These are phyloP conservation scores for Sebastes oblongus DNA, from an alignment of 2,797 vertebrate genomes.

Conservation along the genomic window DNA sequence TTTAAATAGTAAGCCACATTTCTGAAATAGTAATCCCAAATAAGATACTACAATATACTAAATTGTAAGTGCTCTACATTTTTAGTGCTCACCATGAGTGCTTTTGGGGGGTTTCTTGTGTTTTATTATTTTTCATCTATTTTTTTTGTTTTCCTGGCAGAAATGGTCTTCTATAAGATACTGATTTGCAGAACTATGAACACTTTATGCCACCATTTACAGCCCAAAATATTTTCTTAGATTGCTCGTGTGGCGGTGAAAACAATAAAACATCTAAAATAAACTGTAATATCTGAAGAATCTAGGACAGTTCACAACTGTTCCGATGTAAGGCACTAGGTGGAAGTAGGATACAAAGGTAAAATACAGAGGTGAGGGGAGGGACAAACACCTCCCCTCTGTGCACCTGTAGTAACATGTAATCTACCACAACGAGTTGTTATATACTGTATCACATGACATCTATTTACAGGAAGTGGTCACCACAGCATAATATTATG, in stretches of 20 bases:
- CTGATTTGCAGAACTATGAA: neutral
- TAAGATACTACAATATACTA: neutral
- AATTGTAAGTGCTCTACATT: neutral
- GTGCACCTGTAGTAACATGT: neutral
- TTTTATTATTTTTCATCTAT: neutral
- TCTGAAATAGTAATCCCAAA: neutral
- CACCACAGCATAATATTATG: neutral
- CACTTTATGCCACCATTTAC: neutral
- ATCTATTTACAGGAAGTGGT: neutral
- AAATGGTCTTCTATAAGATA: neutral
- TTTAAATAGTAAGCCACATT: neutral
- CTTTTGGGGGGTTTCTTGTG: neutral
- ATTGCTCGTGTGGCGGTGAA: too few relatives aligned
- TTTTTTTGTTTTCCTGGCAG: neutral
- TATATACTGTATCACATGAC: neutral
- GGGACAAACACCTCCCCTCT: neutral
- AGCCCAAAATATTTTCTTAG: neutral
- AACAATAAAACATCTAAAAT: neutral
- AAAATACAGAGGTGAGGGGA: neutral
- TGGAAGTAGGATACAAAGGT: conserved; percentile 29
- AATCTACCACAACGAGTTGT: neutral
- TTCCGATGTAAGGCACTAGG: conserved; percentile 33
- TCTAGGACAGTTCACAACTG: neutral
- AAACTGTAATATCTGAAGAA: neutral
- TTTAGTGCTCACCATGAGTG: neutral